A percentile compares a stretch with the other conserved stretches of the same genome.
Conservation (phyloP, 2,797 vertebrate genomes). For the Cetoscarus ocellatus region DNA sequence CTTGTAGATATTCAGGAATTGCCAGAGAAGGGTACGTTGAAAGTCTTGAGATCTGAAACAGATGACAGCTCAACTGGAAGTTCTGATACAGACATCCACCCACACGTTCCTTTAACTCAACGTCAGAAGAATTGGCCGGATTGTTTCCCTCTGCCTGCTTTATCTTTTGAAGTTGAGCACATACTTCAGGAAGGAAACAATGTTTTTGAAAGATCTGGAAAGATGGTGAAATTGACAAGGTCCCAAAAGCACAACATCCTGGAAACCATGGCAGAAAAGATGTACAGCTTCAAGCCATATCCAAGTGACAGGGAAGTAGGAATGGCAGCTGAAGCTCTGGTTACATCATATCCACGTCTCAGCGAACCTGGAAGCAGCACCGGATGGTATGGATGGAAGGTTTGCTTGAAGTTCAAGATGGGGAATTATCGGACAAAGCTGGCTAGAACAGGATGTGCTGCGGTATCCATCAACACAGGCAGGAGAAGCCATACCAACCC, state of each 20-base stretch:
- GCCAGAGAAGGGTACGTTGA: background rate
- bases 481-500: background rate
- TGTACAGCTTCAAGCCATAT: conserved; percentile 37
- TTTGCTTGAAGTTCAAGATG: background rate
- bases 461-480: background rate
- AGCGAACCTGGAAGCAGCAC: background rate
- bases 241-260: background rate
- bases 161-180: background rate
- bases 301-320: conserved; percentile 30
- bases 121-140: conserved; percentile 5
- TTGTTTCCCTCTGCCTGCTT: background rate
- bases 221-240: background rate
- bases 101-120: background rate
- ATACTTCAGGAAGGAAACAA: background rate
- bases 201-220: background rate
- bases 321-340: conserved; percentile 29
- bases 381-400: conserved; percentile 13
- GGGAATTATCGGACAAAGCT: background rate
- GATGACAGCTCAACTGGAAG: background rate
- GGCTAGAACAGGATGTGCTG: background rate
- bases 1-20: background rate
- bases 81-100: background rate
- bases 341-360: conserved; percentile 22
- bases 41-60: background rate
- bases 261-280: conserved; percentile 18